phyloP scores from a whole-genome alignment of 2,797 vertebrate species.

The Pangasius macronema region DNA sequence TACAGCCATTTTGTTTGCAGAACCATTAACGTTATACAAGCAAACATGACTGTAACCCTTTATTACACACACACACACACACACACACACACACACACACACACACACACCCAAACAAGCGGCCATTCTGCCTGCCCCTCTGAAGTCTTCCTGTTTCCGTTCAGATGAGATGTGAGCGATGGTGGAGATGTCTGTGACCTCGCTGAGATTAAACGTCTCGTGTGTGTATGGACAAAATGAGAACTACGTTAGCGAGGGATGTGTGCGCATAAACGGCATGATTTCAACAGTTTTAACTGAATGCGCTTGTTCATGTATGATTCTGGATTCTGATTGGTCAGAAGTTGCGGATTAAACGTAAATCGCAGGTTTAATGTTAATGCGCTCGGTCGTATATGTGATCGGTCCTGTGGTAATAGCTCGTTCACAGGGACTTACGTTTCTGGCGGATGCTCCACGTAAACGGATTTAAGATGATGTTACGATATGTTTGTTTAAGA shows the following conservation, averaged over 20 bases:
- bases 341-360: neutral
- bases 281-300: neutral
- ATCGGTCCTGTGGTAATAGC: neutral
- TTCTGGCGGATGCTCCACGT: neutral
- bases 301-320: neutral
- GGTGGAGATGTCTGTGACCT: neutral
- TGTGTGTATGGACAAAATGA: neutral
- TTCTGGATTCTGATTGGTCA: slow-evolving; percentile 4
- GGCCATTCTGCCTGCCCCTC: neutral
- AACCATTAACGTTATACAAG: neutral
- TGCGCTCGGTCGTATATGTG: neutral
- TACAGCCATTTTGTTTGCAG: neutral
- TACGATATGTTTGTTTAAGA: neutral
- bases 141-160: neutral
- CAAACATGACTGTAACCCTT: neutral
- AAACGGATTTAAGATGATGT: neutral
- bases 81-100: slow-evolving; percentile 10
- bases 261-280: neutral
- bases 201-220: neutral
- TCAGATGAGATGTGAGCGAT: neutral
- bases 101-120: neutral
- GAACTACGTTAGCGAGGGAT: neutral
- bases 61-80: neutral
- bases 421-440: neutral
- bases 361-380: neutral